Percentiles rank a stretch among this genome's conserved stretches.
Conservation (phyloP, 2,113 vertebrate genomes). For the Zeus faber region DNA sequence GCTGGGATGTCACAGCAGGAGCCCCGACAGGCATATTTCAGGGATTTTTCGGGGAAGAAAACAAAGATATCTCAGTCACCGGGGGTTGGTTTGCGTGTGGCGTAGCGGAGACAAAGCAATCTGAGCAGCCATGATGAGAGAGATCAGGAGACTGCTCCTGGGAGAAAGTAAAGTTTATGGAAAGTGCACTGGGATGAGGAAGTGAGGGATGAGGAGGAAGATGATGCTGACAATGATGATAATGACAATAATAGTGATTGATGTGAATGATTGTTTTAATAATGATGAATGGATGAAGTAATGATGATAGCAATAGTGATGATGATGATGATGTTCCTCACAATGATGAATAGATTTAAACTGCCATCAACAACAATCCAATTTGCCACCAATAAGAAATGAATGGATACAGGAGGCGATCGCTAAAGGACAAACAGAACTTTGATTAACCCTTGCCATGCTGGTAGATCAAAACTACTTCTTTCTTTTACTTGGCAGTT, state of each 20-base stretch:
- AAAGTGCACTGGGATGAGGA: background rate
- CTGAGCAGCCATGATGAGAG: too few relatives aligned
- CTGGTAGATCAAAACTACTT: too few relatives aligned
- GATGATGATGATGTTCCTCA: background rate
- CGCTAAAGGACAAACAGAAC: background rate
- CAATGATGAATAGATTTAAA: background rate
- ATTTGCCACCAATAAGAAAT: constrained; percentile 18
- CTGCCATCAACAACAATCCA: background rate
- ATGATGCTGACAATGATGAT: background rate
- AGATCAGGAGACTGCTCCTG: too few relatives aligned
- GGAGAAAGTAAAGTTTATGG: background rate
- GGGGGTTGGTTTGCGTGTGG: constrained; percentile 8
- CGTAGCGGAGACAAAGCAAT: constrained; percentile 10
- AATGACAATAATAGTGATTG: background rate
- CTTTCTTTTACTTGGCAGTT: too few relatives aligned
- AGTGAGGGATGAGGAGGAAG: background rate
- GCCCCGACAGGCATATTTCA: constrained; percentile 25
- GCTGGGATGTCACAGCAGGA: constrained; percentile 6
- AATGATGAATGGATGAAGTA: constrained; percentile 16
- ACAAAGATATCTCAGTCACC: constrained; percentile 31
- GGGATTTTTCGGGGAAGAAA: constrained; percentile 12
- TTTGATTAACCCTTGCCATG: too few relatives aligned
- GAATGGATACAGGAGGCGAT: constrained; percentile 16
- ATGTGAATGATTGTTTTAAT: constrained; percentile 6
- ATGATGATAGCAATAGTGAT: constrained; percentile 1